Evolutionary conservation across 2,113 vertebrate species (phyloP), one percentile per base, ranked within the genome.

Genomic region (Hippotragus niger): DNA sequence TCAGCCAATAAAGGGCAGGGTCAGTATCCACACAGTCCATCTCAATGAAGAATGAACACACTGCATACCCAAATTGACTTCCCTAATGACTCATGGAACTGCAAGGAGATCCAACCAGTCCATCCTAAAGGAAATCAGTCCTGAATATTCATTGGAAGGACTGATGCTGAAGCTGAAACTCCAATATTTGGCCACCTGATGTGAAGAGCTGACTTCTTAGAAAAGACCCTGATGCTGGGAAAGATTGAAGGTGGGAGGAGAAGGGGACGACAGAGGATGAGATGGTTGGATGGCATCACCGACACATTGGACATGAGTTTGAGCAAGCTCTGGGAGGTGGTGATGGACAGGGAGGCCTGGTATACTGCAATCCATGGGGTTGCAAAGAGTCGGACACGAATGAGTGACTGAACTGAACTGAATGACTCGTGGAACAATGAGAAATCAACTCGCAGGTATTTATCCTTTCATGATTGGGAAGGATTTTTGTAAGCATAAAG

Each of bases 401-500:
- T 76, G 21, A 76, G 71, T 25, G 6, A 14, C 36, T 76, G 11
- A 76, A 27, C 36, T 43, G 36, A 40, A 27, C 71, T 76, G 21
- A 76, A 76, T 27, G 71, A 43, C 23, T 76, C 1, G 0, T 43
- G 23, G 4, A 45, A 9, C 36, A 67, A 15, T 27, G 64, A 93
- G 23, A 36, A 92, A 67, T 78, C 29, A 92, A 29, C 17, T 67
- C n/a, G 6, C 43, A 95, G 74, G 47, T 74, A 87, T 67, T 52
- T 78, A 80, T 71, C 23, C 14, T 55, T 13, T 74, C 9, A 8
- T 85, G 67, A 57, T 17, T 45, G 57, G 40, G 88, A 78, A 40
- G 16, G 33, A 67, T 58, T 81, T 95, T 89, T 94, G 19, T 81
- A 81, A 91, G 16, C 45, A 71, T 89, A 86, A 25, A 43, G 33